phyloP scores from a whole-genome alignment of 2,797 vertebrate species.

The Lateolabrax maculatus region DNA sequence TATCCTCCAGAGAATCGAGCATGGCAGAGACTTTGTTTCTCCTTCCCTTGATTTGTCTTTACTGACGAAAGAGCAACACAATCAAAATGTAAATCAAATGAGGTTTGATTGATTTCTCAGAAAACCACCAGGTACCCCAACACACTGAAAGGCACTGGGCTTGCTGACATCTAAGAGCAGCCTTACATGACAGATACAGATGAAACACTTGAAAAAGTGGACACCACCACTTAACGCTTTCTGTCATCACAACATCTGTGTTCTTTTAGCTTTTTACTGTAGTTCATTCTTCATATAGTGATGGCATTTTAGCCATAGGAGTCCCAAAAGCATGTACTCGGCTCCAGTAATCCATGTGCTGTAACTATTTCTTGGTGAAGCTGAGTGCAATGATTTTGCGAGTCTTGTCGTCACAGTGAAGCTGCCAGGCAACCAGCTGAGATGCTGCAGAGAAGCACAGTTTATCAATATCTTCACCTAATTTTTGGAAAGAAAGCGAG shows the following conservation, averaged over 20 bases:
- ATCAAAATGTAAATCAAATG: constrained; percentile 41
- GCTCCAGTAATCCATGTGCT: no score
- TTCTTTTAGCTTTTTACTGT: not conserved
- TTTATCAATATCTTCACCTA: not conserved
- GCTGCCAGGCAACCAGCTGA: no score
- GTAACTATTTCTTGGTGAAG: no score
- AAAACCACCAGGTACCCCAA: not conserved
- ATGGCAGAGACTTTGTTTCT: not conserved
- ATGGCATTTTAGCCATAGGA: not conserved
- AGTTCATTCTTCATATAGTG: not conserved
- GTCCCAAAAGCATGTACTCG: not conserved
- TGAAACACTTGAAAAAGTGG: not conserved
- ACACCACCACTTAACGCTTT: not conserved
- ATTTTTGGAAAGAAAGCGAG: not conserved
- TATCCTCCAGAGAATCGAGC: not conserved
- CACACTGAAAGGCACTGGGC: not conserved
- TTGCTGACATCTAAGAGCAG: constrained; percentile 11
- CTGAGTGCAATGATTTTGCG: no score
- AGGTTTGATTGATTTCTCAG: constrained; percentile 10
- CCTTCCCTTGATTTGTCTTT: constrained; percentile 10
- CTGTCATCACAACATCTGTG: not conserved
- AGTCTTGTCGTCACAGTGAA: no score
- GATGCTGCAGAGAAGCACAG: no score
- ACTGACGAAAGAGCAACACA: constrained; percentile 11
- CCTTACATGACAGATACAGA: not conserved